Base-by-base conservation (phyloP, 2,113 vertebrate species). In the Petrocephalus microphthalmus region DNA sequence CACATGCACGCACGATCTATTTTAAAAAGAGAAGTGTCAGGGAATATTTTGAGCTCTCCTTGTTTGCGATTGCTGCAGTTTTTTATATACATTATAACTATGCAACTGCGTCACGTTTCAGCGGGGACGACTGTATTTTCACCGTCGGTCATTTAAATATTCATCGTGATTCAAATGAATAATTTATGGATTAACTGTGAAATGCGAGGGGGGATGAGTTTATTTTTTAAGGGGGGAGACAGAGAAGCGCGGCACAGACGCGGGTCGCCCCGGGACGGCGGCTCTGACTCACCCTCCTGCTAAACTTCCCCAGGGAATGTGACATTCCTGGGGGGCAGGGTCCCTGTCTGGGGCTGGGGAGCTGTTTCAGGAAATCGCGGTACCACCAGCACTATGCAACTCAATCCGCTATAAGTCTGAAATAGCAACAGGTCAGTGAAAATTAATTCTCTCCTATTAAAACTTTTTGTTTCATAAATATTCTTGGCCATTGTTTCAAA, bases 281-380 rank as follows among this genome's bases (percentile, higher is more conserved):
- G 42, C 42, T 42, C 6, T 8, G 15, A 10, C 47, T 78, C 92
- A 90, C 90, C 84, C 5, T 11, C 45, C 0, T 91, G 93, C 86
- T 7, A 91, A 92, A 93, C 74, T 89, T 92, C 57, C 87, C 85
- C 52, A 37, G 51, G 13, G 20, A 29, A 17, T 57, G 91, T 90
- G 92, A 93, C 87, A 95, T 95, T 93, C 91, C 86, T 53, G 64
- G 0, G n/a, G n/a, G 3, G 42, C 8, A 20, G 29, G 29, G 37
- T 2, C 22, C 20, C 52, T 54, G 13, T 54, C 52, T 54, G 42
- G 42, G 42, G 52, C 52, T 13, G 15, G 17, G 52, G 52, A 54
- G 52, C 22, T 33, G 67, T 74, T 74, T 37, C 67, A 5, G 67
- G 67, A 74, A 37, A 6, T 74, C 67, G 29, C 29, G 5, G 5